A percentile compares a stretch with the other conserved stretches of the same genome.
Evolutionary conservation across 2,113 vertebrate genomes (phyloP).

Genomic region (Platysteira castanea): DNA sequence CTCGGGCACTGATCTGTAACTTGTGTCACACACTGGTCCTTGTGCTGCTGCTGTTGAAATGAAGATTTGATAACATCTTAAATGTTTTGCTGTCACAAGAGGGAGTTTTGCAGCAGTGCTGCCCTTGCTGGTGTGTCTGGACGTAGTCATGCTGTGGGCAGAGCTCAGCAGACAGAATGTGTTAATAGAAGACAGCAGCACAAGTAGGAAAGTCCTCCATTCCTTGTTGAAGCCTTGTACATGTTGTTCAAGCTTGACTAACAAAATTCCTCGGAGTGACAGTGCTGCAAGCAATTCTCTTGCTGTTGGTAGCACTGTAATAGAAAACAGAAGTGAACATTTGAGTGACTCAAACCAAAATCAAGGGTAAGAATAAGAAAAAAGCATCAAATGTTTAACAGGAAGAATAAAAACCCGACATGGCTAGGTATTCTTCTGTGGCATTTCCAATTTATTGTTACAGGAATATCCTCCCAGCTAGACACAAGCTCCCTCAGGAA

Average conservation of each 20-base stretch:
- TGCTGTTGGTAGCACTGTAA: not conserved
- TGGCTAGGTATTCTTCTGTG: slow-evolving; percentile 17
- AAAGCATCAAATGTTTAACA: not conserved
- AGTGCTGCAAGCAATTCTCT: not conserved
- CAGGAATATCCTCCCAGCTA: slow-evolving; percentile 8
- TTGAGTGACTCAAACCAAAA: not conserved
- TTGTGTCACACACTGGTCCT: not conserved
- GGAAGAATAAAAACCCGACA: not conserved
- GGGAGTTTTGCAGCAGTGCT: not conserved
- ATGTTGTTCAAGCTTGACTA: not conserved
- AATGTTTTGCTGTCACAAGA: not conserved
- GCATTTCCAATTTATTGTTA: not conserved
- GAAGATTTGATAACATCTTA: not conserved
- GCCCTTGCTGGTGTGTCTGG: not conserved
- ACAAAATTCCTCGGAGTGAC: not conserved
- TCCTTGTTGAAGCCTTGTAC: not conserved
- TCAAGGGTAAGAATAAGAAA: not conserved
- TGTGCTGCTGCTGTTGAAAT: not conserved
- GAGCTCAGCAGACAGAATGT: not conserved
- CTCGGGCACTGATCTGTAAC: not conserved
- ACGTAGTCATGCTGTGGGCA: not conserved
- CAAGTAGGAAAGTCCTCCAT: not conserved
- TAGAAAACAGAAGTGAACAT: not conserved
- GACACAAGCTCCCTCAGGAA: slow-evolving; percentile 88
- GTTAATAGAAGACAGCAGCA: not conserved